These are phyloP conservation scores for Mobula birostris DNA, from an alignment of 2,113 vertebrate genomes.

Conservation along the genomic window DNA sequence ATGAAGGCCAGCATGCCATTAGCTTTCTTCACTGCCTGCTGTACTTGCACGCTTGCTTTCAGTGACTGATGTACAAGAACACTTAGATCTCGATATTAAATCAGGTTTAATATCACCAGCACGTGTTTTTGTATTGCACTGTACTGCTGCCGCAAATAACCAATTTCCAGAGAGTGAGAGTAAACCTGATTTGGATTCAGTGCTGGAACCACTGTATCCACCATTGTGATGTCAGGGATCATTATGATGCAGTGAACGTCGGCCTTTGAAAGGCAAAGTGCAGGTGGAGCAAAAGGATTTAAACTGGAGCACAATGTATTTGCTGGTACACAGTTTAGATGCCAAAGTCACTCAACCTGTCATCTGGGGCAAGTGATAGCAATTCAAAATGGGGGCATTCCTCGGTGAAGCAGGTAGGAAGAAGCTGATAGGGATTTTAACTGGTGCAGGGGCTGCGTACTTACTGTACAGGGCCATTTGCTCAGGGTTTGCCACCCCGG, in stretches of 20 bases:
- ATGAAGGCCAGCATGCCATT: no score
- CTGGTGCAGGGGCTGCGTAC: background rate
- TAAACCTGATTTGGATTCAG: background rate
- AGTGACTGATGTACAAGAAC: no score
- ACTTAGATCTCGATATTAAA: no score
- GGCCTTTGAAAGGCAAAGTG: background rate
- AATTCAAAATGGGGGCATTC: background rate
- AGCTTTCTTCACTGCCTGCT: no score
- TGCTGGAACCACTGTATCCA: background rate
- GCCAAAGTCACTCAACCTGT: background rate
- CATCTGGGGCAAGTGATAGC: background rate
- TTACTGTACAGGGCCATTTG: background rate
- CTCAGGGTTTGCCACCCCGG: background rate
- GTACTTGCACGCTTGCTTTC: no score
- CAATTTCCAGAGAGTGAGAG: no score
- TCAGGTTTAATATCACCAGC: no score
- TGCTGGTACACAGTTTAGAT: background rate
- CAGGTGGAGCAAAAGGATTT: no score
- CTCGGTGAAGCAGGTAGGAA: background rate
- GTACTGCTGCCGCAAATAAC: no score
- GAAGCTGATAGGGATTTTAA: slow-evolving; percentile 16
- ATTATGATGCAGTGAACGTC: background rate
- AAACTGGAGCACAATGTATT: background rate
- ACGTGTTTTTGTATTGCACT: no score
- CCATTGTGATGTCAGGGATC: slow-evolving; percentile 17